phyloP scores from a whole-genome alignment of 2,113 vertebrate genomes.

The Limnothrissa miodon region DNA sequence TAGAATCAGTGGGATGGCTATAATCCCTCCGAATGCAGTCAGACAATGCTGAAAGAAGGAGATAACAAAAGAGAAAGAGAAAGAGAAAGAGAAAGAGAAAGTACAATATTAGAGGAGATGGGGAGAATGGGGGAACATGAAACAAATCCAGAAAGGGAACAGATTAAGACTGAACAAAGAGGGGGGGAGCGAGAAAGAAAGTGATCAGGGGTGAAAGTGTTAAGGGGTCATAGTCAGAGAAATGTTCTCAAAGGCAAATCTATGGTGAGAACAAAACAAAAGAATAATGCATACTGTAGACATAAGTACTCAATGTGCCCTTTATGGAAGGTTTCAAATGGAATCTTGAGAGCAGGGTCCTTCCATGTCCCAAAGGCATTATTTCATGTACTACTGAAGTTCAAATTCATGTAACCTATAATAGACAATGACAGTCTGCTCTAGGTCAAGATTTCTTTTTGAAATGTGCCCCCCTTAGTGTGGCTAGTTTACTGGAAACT shows the following conservation, averaged over 20 bases:
- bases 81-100: not conserved
- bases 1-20: slow-evolving; percentile 88
- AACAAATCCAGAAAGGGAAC: too few species aligned
- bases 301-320: not conserved
- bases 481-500: not conserved
- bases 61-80: not conserved
- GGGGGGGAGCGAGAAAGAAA: not conserved
- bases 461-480: too few species aligned
- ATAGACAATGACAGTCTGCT: not conserved
- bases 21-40: slow-evolving; percentile 88
- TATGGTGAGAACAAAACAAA: not conserved
- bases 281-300: not conserved
- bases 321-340: not conserved
- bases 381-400: not conserved
- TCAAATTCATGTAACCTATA: not conserved
- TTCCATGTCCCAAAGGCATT: not conserved
- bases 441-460: not conserved
- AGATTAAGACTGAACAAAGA: not conserved
- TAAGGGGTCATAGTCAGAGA: not conserved
- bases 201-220: not conserved
- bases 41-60: slow-evolving; percentile 81
- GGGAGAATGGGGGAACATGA: not conserved
- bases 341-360: not conserved
- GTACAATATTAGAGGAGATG: not conserved
- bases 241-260: not conserved